Evolutionary conservation across 2,888 invertebrate species (phyloP), one percentile per base, ranked within the genome.

Genomic region (Clitarchus hookeri): DNA sequence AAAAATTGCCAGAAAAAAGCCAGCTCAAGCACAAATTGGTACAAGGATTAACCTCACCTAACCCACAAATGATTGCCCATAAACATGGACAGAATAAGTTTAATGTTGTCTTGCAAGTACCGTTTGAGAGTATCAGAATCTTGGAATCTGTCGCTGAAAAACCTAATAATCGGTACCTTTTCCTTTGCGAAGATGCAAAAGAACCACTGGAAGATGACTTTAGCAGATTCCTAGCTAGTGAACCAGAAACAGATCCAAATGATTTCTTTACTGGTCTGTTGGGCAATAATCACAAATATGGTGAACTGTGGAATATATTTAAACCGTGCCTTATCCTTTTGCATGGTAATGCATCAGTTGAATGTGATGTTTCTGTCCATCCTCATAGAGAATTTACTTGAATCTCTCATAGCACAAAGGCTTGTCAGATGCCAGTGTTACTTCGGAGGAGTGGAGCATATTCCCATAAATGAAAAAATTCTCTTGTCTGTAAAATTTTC

Each of bases 271-370:
- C 79, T n/a, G 3, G n/a, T 26, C 13, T 79, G 4, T n/a, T 79
- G 25, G 13, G 27, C 25, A n/a, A n/a, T 3, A 19, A 79, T 27
- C 79, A 79, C 8, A 79, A 79, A 79, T 79, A n/a, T 79, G 79
- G n/a, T 79, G 79, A 79, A 79, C 79, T 79, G 25, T 79, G 25
- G n/a, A 0, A n/a, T 4, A 79, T 27, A 79, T 19, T n/a, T n/a
- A 79, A 79, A 79, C 79, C 23, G 79, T 79, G 79, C n/a, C 79
- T 79, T n/a, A 79, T 79, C 79, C 23, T 79, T 79, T 79, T 23
- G 23, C 79, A 79, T 79, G 79, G 13, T n/a, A 23, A 79, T 23
- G 79, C 79, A 79, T 79, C 79, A 19, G 0, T 78, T 78, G 78
- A 78, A 78, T 16, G 78, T 78, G 78, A 6, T 19, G 11, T 78